phyloP scores from a whole-genome alignment of 2,797 vertebrate species.

The Sebastes ruberrimus region DNA sequence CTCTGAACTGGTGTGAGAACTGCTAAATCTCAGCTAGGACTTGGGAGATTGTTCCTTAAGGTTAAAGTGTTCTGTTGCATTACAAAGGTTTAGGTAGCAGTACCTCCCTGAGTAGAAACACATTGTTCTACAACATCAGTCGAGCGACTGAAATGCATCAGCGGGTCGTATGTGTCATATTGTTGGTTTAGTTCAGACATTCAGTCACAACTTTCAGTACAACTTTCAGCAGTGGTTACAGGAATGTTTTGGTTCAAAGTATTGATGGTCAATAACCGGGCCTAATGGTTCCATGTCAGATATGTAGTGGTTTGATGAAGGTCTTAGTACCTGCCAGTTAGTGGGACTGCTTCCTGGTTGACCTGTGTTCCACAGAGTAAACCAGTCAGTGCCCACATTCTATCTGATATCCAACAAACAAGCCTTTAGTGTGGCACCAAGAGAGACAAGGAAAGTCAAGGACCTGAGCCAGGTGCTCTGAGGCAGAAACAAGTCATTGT shows the following conservation, averaged over 20 bases:
- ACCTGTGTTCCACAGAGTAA: not conserved
- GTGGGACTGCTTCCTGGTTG: not conserved
- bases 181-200: not conserved
- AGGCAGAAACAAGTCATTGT: not conserved
- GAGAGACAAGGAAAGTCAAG: not conserved
- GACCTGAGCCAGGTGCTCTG: not conserved
- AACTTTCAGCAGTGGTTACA: no score
- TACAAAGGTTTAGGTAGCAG: not conserved
- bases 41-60: no score
- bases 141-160: not conserved
- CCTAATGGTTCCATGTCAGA: no score
- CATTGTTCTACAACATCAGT: not conserved
- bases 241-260: not conserved
- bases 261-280: not conserved
- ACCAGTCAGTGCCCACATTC: not conserved
- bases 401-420: constrained; percentile 33
- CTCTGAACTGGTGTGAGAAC: not conserved
- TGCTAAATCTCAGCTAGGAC: no score
- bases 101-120: not conserved
- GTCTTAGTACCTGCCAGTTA: no score
- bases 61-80: not conserved
- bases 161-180: not conserved
- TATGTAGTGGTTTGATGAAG: not conserved
- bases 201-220: not conserved
- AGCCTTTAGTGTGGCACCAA: not conserved